These are phyloP conservation scores for Kradibia gibbosae DNA, from an alignment of 1,140 invertebrate genomes.

Conservation along the genomic window DNA sequence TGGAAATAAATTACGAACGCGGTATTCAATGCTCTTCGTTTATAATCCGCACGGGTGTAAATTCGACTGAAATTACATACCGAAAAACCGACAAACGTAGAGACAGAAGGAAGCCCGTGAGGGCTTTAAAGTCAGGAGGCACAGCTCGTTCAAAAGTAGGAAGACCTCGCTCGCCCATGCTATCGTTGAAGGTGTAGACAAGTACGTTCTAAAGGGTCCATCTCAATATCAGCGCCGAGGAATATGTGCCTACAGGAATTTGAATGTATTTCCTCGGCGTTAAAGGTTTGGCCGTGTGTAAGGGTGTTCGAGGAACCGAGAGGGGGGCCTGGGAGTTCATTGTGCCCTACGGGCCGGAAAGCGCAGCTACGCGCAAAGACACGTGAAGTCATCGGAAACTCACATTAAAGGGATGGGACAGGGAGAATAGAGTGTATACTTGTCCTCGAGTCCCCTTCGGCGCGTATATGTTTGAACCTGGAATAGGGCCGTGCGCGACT, in stretches of 20 bases:
- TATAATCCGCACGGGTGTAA: slow-evolving; percentile 3
- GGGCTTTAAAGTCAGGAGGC: not conserved
- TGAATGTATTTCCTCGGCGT: slow-evolving; percentile 12
- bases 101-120: not conserved
- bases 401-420: no score
- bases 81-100: not conserved
- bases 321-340: not conserved
- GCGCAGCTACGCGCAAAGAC: not conserved
- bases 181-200: not conserved
- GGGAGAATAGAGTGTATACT: not conserved
- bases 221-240: slow-evolving; percentile 21
- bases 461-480: no score
- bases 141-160: not conserved
- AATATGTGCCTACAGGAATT: slow-evolving; percentile 9
- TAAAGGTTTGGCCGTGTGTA: slow-evolving; percentile 23
- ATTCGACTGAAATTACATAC: not conserved
- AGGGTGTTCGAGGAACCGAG: not conserved
- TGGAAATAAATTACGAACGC: slow-evolving; percentile 11
- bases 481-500: not conserved
- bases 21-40: slow-evolving; percentile 10
- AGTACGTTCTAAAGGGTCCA: not conserved
- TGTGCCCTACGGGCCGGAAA: not conserved
- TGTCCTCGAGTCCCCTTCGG: no score
- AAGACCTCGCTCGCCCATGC: not conserved
- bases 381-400: not conserved